Evolutionary conservation across 2,797 vertebrate species (phyloP), one percentile per base, ranked within the genome.

Genomic region (Martes flavigula): DNA sequence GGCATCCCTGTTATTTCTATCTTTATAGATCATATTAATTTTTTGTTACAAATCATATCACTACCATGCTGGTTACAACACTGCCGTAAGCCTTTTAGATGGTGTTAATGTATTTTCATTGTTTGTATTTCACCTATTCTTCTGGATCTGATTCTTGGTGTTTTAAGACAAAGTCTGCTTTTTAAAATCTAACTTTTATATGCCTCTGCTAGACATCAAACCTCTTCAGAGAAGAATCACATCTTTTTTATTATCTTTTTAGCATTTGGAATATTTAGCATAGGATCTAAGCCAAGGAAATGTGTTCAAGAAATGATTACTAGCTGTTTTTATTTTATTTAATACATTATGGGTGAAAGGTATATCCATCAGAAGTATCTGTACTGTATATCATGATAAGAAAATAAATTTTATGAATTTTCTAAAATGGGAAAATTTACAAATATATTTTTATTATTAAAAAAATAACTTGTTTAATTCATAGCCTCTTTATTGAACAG

Each of bases 221-320:
- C 64, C n/a, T 86, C 8, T 43, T 46, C 25, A 46, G 30, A 82
- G 62, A 75, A 46, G 17, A 77, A 66, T 88, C 25, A 12, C 25
- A 8, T 62, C 46, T 89, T 27, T 54, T 32, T 48, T 7, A 77
- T 62, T 10, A 75, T 46, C 27, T 60, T 84, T 94, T 94, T 54
- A 91, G 38, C 72, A 90, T 85, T 90, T 83, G 32, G 14, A 35
- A 32, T 96, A 88, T 88, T 93, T 97, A 66, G 35, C 58, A 88
- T 43, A 23, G 46, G n/a, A 2, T 87, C 14, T 87, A 94, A 92
- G 92, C 43, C 48, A 72, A 92, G 87, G 62, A 12, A 92, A 92
- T 8, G 4, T 54, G 10, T 78, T 88, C 64, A n/a, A 85, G 51
- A 96, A 90, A 82, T 58, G 20, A 20, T 83, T 87, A 66, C 48